phyloP scores from a whole-genome alignment of 2,797 vertebrate genomes.

The Pantherophis alleghaniensis region DNA sequence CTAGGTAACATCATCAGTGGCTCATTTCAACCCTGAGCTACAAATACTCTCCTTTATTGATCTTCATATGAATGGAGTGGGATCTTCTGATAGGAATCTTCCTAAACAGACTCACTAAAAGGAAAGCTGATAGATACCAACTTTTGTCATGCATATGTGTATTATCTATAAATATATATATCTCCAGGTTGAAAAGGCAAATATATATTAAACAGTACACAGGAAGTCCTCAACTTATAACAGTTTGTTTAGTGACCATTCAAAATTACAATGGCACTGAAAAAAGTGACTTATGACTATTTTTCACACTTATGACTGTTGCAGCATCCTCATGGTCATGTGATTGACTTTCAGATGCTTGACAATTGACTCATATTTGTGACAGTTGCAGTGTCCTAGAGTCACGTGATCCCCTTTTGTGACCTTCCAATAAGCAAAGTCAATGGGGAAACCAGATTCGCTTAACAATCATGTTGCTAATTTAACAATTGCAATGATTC shows the following conservation, averaged over 20 bases:
- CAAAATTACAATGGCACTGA: background rate
- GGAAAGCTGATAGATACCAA: background rate
- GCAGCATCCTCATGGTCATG: background rate
- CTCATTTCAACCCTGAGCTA: no score
- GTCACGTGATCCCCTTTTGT: background rate
- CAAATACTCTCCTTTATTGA: background rate
- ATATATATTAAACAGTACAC: background rate
- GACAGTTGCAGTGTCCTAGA: background rate
- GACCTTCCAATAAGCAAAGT: background rate
- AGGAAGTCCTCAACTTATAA: background rate
- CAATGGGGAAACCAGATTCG: background rate
- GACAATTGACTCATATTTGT: background rate
- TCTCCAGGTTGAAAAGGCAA: background rate
- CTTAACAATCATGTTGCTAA: background rate
- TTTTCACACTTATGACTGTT: background rate
- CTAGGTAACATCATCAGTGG: no score
- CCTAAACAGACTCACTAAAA: background rate
- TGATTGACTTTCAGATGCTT: background rate
- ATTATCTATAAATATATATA: background rate
- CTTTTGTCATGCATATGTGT: background rate
- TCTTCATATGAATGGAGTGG: conserved; percentile 5
- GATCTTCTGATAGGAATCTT: background rate
- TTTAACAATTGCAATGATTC: background rate
- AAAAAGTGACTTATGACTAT: background rate
- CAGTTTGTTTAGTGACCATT: background rate